phyloP scores from a whole-genome alignment of 2,888 invertebrate genomes.

The Tetramorium bicarinatum region DNA sequence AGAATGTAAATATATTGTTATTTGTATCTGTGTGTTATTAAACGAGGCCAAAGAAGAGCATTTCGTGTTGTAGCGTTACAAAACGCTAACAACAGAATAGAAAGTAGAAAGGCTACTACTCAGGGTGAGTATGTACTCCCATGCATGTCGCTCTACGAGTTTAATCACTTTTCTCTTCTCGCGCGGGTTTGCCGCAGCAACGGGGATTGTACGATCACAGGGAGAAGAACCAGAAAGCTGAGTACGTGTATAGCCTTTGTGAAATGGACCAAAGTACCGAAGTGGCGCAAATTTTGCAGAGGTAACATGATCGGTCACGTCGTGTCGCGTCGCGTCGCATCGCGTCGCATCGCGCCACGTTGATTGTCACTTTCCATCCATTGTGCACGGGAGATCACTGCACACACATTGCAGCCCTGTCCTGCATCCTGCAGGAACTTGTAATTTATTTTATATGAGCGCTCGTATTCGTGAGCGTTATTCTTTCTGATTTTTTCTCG shows the following conservation, averaged over 20 bases:
- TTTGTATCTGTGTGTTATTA: neutral
- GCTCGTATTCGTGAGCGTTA: neutral
- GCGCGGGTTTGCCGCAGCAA: neutral
- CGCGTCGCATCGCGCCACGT: neutral
- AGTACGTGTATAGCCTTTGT: conserved; percentile 32
- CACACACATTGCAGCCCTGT: neutral
- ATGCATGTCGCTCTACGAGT: neutral
- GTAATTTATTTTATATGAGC: conserved; percentile 17
- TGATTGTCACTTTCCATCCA: conserved; percentile 19
- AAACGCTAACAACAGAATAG: neutral
- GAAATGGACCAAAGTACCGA: conserved; percentile 21
- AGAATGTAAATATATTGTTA: conserved; percentile 1
- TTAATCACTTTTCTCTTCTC: conserved; percentile 13
- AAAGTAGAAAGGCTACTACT: neutral
- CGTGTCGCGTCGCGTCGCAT: no score
- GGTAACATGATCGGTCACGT: conserved; percentile 25
- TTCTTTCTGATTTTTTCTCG: neutral
- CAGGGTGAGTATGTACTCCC: neutral
- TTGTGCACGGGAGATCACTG: neutral
- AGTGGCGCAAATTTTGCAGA: conserved; percentile 29
- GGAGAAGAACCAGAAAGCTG: conserved; percentile 22
- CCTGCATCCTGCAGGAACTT: neutral
- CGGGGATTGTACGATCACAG: conserved; percentile 9
- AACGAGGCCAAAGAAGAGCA: neutral
- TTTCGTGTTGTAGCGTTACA: neutral